phyloP scores from a whole-genome alignment of 2,113 vertebrate genomes.

The Sapajus apella region DNA sequence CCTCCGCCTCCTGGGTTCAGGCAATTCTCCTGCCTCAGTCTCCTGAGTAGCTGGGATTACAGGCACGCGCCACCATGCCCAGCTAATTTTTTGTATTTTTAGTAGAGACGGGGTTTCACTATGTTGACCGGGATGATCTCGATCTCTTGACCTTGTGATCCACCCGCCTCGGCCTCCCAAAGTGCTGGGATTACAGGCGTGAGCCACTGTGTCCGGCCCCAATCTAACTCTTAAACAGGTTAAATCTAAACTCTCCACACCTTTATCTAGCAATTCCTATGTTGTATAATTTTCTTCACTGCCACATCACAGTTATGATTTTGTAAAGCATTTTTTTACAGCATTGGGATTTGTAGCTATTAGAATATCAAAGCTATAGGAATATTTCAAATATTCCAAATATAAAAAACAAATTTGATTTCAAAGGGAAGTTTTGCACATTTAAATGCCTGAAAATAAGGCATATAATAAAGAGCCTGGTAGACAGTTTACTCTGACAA shows the following conservation, averaged over 20 bases:
- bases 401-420: slow-evolving; percentile 67
- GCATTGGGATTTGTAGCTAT: neutral
- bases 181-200: too few relatives aligned
- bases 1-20: too few relatives aligned
- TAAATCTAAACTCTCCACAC: neutral
- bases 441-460: slow-evolving; percentile 81
- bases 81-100: too few relatives aligned
- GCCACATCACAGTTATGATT: neutral
- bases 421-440: slow-evolving; percentile 75
- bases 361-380: slow-evolving; percentile 31
- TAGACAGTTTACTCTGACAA: slow-evolving; percentile 78
- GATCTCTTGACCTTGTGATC: too few relatives aligned
- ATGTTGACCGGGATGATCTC: too few relatives aligned
- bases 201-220: too few relatives aligned
- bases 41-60: too few relatives aligned
- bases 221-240: neutral
- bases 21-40: too few relatives aligned
- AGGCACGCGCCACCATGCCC: too few relatives aligned
- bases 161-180: too few relatives aligned
- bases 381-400: slow-evolving; percentile 18
- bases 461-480: slow-evolving; percentile 50
- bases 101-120: too few relatives aligned
- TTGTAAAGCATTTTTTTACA: slow-evolving; percentile 35
- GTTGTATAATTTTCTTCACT: neutral
- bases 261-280: neutral